These are phyloP conservation scores for Suricata suricatta DNA, from an alignment of 2,113 vertebrate species.

Conservation along the genomic window DNA sequence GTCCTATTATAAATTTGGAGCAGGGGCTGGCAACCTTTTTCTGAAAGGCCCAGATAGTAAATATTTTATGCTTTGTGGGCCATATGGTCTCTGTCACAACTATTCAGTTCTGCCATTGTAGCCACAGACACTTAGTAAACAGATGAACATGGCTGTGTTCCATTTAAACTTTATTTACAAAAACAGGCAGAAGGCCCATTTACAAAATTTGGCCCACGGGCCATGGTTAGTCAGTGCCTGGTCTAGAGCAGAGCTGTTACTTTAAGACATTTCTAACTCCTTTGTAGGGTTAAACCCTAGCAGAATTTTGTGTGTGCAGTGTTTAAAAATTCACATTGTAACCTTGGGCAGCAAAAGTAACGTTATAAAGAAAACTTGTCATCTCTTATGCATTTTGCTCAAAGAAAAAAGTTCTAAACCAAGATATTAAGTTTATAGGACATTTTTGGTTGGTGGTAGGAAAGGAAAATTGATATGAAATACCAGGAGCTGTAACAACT, in stretches of 20 bases:
- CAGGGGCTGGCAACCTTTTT: not conserved
- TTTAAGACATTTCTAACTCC: not conserved
- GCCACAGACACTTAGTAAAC: not conserved
- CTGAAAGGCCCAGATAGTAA: slow-evolving; percentile 7
- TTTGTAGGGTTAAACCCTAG: not conserved
- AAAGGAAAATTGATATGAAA: slow-evolving; percentile 39
- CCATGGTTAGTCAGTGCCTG: not conserved
- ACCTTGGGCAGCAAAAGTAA: not conserved
- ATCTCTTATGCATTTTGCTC: not conserved
- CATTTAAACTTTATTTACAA: slow-evolving; percentile 49
- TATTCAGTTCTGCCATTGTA: not conserved
- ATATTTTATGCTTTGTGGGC: not conserved
- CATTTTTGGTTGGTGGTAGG: not conserved
- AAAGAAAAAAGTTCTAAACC: not conserved
- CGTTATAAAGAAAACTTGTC: not conserved
- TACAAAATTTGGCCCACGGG: not conserved
- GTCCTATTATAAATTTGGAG: not conserved
- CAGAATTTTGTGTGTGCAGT: not conserved
- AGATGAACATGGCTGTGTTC: not conserved
- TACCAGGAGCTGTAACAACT: not conserved
- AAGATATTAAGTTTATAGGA: not conserved
- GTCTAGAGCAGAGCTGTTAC: not conserved
- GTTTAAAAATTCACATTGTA: slow-evolving; percentile 29
- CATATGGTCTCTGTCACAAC: not conserved
- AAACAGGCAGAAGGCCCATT: not conserved